Conservation (phyloP, 2,888 invertebrate genomes). For the Dryocosmus kuriphilus region DNA sequence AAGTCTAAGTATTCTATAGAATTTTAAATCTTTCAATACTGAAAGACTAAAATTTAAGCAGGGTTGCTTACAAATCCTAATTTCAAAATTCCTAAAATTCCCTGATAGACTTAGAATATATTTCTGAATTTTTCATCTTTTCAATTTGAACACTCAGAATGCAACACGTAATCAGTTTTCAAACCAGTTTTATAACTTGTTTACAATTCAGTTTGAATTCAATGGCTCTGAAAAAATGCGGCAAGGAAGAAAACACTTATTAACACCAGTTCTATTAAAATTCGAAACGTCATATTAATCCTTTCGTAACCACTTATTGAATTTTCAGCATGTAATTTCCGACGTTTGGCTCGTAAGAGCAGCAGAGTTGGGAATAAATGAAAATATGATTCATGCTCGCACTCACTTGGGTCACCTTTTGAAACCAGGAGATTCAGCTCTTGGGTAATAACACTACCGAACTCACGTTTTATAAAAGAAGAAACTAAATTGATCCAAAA, state of each 20-base stretch:
- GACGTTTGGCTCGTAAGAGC: constrained; percentile 96
- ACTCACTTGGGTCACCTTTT: constrained; percentile 97
- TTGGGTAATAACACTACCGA: constrained; percentile 84
- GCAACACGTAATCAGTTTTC: no score
- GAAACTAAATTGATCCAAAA: constrained; percentile 16
- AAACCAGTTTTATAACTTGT: neutral
- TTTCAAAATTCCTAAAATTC: no score
- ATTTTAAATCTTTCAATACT: no score
- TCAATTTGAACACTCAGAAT: no score
- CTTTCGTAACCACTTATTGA: constrained; percentile 34
- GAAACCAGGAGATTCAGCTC: constrained; percentile 93
- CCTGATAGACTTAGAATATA: no score
- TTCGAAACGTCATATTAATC: neutral
- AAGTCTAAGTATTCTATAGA: no score
- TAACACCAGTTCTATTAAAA: neutral
- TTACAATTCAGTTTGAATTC: neutral
- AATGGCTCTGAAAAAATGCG: neutral
- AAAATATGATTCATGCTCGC: constrained; percentile 90
- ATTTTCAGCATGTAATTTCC: constrained; percentile 86
- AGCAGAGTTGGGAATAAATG: constrained; percentile 90
- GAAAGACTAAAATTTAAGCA: no score
- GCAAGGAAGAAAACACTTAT: neutral
- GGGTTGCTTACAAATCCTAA: no score
- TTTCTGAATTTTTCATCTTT: no score
- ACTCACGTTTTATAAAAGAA: neutral